Base-by-base conservation (phyloP, 1,140 invertebrate genomes). In the Aleiodes sp. region DNA sequence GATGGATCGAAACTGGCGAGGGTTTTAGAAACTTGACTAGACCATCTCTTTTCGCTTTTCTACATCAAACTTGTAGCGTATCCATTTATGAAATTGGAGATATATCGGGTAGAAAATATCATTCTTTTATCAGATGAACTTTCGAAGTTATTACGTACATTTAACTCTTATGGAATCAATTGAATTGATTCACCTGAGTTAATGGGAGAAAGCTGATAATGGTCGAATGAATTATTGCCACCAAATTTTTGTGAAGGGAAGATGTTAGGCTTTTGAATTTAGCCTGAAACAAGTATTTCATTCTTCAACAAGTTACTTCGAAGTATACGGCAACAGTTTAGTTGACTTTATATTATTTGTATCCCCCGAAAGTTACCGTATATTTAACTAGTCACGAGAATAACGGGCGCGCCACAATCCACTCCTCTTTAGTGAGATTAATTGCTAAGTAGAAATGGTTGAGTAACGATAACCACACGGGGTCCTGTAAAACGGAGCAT, bases 1-100 rank as follows among this genome's bases (percentile, higher is more conserved):
- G 77, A 82, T 82, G 80, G 80, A 75, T 75, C n/a, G n/a, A n/a
- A 35, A 6, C 31, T 10, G 31, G 10, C 31, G 31, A 6, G 31
- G 10, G 31, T 10, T 10, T 35, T 35, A 35, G 31, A 35, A 46
- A 16, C 16, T 46, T 21, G 14, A 46, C 41, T 2, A 10, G 29
- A 31, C 29, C 19, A 28, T 26, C 39, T 41, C 60, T 24, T 28
- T 61, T 21, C 52, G 28, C 31, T 35, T 21, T 26, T n/a, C 31
- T 46, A 7, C 14, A 16, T 24, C 9, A 46, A 21, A 46, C 4
- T 46, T 46, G 6, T n/a, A 7, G 2, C 21, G n/a, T 28, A 24
- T 39, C 21, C 37, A 64, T n/a, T 64, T 41, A 64, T 64, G 10
- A 64, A 64, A 64, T 64, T 64, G 46, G 16, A 12, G 3, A 7